A percentile compares a stretch with the other conserved stretches of the same genome.
phyloP scores from a whole-genome alignment of 1,140 invertebrate genomes.

The Contarinia nasturtii region DNA sequence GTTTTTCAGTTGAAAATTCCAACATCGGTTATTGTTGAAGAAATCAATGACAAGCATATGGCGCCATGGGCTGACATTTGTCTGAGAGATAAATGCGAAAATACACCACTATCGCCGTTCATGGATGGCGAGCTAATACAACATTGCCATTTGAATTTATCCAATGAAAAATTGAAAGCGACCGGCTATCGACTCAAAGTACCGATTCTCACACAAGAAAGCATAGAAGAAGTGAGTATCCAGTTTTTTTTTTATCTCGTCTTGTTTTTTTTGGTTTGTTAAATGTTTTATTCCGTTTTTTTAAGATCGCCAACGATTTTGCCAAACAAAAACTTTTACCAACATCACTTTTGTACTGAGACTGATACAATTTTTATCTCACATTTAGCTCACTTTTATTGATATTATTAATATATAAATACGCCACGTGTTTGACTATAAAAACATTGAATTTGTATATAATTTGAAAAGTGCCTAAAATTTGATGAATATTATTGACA shows the following conservation, averaged over 20 bases:
- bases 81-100: constrained; percentile 47
- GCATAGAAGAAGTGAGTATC: constrained; percentile 33
- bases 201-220: constrained; percentile 36
- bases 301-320: constrained; percentile 17
- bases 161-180: constrained; percentile 42
- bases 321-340: constrained; percentile 19
- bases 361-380: too few relatives aligned
- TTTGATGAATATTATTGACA: too few relatives aligned
- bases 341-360: constrained; percentile 10
- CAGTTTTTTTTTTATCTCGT: neutral
- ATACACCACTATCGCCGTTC: constrained; percentile 73
- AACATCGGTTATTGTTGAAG: constrained; percentile 35
- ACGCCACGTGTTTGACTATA: too few relatives aligned
- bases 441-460: too few relatives aligned
- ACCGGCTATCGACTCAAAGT: constrained; percentile 33
- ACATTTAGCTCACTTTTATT: too few relatives aligned
- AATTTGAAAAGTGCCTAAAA: too few relatives aligned
- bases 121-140: constrained; percentile 62
- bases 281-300: neutral
- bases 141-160: constrained; percentile 58
- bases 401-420: too few relatives aligned
- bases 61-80: constrained; percentile 76
- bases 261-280: neutral
- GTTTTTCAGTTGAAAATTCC: neutral
- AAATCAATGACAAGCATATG: constrained; percentile 83